Evolutionary conservation across 2,888 invertebrate genomes (phyloP).

Genomic region (Cephonodes hylas): DNA sequence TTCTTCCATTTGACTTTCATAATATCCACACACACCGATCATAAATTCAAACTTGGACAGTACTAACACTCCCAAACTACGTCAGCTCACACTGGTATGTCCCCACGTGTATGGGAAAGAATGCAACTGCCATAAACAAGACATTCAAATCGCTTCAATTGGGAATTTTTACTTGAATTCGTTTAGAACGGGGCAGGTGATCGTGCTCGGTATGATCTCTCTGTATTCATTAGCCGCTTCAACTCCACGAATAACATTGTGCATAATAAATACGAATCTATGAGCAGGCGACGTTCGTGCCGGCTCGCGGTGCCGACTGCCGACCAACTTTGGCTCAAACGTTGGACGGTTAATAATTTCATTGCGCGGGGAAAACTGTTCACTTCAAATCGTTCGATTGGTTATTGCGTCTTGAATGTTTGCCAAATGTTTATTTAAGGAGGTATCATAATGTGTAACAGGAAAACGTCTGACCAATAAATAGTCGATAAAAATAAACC

Average conservation of each 20-base stretch:
- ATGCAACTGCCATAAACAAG: too few relatives aligned
- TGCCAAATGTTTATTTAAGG: too few relatives aligned
- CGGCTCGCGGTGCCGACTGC: neutral
- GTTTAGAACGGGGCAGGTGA: neutral
- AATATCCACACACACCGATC: neutral
- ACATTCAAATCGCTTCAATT: too few relatives aligned
- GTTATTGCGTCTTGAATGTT: neutral
- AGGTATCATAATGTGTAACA: too few relatives aligned
- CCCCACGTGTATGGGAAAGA: neutral
- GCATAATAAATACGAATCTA: constrained; percentile 38
- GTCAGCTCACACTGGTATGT: neutral
- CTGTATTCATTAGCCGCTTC: constrained; percentile 39
- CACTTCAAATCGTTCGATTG: neutral
- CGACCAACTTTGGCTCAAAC: neutral
- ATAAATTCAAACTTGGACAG: neutral
- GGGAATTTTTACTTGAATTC: too few relatives aligned
- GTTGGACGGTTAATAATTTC: neutral
- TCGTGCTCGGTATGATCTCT: neutral
- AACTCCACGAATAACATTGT: constrained; percentile 43
- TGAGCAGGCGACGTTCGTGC: neutral
- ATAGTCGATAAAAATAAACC: too few relatives aligned
- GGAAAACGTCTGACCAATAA: too few relatives aligned
- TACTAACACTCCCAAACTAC: neutral
- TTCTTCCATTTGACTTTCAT: too few relatives aligned
- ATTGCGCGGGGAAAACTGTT: neutral